Evolutionary conservation across 2,888 invertebrate species (phyloP), one percentile per base, ranked within the genome.

Genomic region (Callyntrura guangdongensis): DNA sequence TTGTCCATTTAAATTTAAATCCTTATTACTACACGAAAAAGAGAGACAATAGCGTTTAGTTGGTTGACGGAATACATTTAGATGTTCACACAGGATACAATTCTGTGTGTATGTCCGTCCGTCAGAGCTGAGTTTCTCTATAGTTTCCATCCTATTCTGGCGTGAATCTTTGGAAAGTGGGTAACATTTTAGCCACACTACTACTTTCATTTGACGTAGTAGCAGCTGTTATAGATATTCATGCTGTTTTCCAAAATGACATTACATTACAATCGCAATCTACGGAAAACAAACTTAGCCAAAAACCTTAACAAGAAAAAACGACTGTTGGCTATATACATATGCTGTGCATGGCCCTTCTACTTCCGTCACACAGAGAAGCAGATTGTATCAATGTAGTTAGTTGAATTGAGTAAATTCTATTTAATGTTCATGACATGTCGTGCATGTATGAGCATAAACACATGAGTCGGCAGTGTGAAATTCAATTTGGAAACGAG

Each of bases 371-470:
- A 49, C 47, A 22, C 56, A 27, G 27, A 77, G 53, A 79, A 82
- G 8, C 67, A 84, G 84, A 84, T 84, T 64, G 69, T 69, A 84
- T 84, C 84, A 69, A 47, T 84, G 49, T 82, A 82, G 77, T 79
- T 79, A 59, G 79, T 59, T 59, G 47, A 56, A 79, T 79, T 27
- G 79, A 79, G 79, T 49, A 84, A 69, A 84, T 53, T 84, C 84
- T 53, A 69, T 69, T 84, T 84, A 84, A 84, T 67, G 67, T 69
- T 84, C 67, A 69, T 84, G 69, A 69, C 84, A 84, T 69, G 84
- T 25, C 67, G 27, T 82, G 64, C 84, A 84, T 84, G 56, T 79
- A 79, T 79, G 79, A 79, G 14, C 53, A 56, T 59, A 79, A 79
- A 79, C 79, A 79, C 36, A 79, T 36, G 11, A 79, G 56, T 22